Evolutionary conservation across 2,888 invertebrate species (phyloP).

Genomic region (Ectemnius cavifrons): DNA sequence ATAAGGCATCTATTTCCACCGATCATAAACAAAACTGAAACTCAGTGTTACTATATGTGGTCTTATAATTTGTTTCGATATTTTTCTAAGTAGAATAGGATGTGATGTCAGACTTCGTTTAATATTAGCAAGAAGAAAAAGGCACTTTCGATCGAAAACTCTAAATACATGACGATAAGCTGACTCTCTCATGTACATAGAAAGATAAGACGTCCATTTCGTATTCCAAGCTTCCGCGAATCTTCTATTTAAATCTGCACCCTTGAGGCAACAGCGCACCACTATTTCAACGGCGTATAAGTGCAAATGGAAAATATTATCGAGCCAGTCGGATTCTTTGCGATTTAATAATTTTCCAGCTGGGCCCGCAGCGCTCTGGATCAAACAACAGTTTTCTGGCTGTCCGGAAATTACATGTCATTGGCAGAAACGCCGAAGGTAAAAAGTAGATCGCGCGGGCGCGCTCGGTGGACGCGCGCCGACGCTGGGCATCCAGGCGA

Average conservation of each 20-base stretch:
- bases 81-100: no score
- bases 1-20: no score
- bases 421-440: constrained; percentile 44
- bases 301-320: constrained; percentile 14
- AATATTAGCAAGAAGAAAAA: no score
- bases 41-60: no score
- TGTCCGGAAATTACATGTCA: constrained; percentile 58
- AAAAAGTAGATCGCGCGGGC: constrained; percentile 28
- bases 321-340: constrained; percentile 4
- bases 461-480: constrained; percentile 5
- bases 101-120: no score
- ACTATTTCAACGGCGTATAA: background rate
- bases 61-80: no score
- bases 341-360: constrained; percentile 28
- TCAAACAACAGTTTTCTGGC: constrained; percentile 37
- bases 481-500: constrained; percentile 19
- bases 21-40: no score
- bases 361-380: constrained; percentile 11
- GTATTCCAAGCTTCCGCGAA: background rate
- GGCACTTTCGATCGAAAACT: no score
- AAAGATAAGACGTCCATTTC: no score
- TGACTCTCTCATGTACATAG: no score
- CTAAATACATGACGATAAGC: no score
- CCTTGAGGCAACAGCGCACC: no score
- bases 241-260: constrained; percentile 8